phyloP scores from a whole-genome alignment of 2,888 invertebrate species.

The Dione juno region DNA sequence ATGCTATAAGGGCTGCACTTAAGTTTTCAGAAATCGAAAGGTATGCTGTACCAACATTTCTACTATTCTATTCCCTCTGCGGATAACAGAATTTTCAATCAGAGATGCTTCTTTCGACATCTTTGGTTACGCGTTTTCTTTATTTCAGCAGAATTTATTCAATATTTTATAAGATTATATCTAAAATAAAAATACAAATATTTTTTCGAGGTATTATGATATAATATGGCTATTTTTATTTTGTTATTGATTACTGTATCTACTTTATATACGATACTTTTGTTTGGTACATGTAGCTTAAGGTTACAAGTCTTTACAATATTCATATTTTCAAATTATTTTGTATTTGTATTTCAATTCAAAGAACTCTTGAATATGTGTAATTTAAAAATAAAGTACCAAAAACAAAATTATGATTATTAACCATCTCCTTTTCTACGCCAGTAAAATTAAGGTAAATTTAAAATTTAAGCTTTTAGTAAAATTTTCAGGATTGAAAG shows the following conservation, averaged over 20 bases:
- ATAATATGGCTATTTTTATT: not conserved
- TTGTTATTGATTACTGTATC: not conserved
- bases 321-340: no score
- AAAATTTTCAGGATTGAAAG: conserved; percentile 12
- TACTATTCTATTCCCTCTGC: conserved; percentile 75
- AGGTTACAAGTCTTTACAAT: no score
- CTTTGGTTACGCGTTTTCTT: conserved; percentile 63
- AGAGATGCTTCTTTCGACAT: conserved; percentile 61
- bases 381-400: not conserved
- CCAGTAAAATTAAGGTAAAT: conserved; percentile 8
- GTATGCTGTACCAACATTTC: conserved; percentile 46
- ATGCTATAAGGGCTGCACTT: conserved; percentile 22
- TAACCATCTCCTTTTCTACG: conserved; percentile 10
- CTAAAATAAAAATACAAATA: not conserved
- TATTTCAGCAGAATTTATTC: conserved; percentile 46
- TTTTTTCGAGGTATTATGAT: not conserved
- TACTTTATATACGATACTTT: no score
- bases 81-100: conserved; percentile 78
- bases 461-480: conserved; percentile 21
- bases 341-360: no score
- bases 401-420: not conserved
- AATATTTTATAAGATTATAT: not conserved
- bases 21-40: conserved; percentile 9
- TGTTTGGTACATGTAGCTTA: no score
- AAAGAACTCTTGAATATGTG: not conserved